A percentile compares a stretch with the other conserved stretches of the same genome.
phyloP scores from a whole-genome alignment of 1,140 invertebrate species.

The Drosophila nannoptera region DNA sequence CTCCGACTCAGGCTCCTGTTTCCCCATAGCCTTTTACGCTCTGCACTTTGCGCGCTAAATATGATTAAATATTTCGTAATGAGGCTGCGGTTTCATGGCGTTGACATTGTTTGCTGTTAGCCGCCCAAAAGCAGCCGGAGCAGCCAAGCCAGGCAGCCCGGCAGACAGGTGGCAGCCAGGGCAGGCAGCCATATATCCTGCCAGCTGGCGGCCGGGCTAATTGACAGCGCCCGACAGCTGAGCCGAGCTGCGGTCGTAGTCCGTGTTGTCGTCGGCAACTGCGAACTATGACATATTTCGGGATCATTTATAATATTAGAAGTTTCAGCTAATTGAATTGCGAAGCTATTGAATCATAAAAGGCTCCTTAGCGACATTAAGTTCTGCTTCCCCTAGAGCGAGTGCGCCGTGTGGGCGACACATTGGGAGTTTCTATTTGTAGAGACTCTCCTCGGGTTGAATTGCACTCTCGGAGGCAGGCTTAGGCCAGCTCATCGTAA shows the following conservation, averaged over 20 bases:
- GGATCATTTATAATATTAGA: background rate
- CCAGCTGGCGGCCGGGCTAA: conserved; percentile 38
- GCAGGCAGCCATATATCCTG: background rate
- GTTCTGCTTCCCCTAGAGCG: too few relatives aligned
- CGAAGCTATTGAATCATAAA: too few relatives aligned
- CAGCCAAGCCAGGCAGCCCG: background rate
- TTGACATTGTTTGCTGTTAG: conserved; percentile 43
- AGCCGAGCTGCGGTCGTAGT: background rate
- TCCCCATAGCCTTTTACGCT: conserved; percentile 16
- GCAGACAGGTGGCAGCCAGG: conserved; percentile 4
- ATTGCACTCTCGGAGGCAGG: too few relatives aligned
- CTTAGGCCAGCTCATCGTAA: too few relatives aligned
- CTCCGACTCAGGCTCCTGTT: background rate
- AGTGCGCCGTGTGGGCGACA: too few relatives aligned
- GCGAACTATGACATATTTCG: background rate
- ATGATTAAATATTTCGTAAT: conserved; percentile 77
- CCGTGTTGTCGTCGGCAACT: background rate
- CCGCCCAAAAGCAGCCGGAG: conserved; percentile 14
- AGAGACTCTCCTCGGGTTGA: too few relatives aligned
- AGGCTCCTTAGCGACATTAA: too few relatives aligned
- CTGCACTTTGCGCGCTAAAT: conserved; percentile 54
- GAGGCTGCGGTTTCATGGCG: conserved; percentile 59
- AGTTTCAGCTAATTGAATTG: too few relatives aligned
- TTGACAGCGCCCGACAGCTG: conserved; percentile 58
- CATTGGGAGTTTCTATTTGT: too few relatives aligned